Base-by-base conservation (phyloP, 2,888 invertebrate species). In the Diplolepis rosae region DNA sequence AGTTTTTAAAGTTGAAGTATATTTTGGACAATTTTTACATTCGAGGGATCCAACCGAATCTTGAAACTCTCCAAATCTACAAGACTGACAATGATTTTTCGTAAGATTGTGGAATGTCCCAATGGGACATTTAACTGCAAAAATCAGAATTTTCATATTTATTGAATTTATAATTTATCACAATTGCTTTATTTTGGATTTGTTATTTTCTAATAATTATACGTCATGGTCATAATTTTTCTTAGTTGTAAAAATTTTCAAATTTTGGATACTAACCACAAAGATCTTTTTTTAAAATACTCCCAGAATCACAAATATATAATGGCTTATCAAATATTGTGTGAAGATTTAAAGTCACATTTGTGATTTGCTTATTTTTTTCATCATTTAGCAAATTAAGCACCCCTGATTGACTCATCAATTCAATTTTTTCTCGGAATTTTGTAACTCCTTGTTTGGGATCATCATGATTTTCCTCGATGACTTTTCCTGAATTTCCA, bases 81-180 rank as follows among this genome's bases (percentile, higher is more conserved):
- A 94, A 32, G 91, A 89, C 72, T 91, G 90, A 78, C 93, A 94
- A n/a, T 84, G 85, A 75, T 90, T 89, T 4, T 83, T 87, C 0
- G 90, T 89, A 2, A 88, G 86, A 83, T 93, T 91, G 83, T 92
- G 92, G 83, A 91, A 93, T 0, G 93, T 92, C 13, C 94, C 94
- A 74, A 90, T 87, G 2, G 93, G 92, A 82, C 94, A 94, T 83
- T 91, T 91, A 5, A 93, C 93, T 92, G 81, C 9, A 85, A 83
- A 74, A 30, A 28, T 65, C 22, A 30, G 4, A 18, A 28, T 48
- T 2, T 18, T 6, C 22, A 52, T 15, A 18, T 18, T 50, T 39
- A 51, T 73, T 66, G 66, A 69, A 69, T 69, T 52, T 50, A 28
- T 72, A 66, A 24, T 66, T 65, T 15, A 56, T 48, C 13, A 39